Conservation (phyloP, 2,888 invertebrate species). For the Acleris holmiana region DNA sequence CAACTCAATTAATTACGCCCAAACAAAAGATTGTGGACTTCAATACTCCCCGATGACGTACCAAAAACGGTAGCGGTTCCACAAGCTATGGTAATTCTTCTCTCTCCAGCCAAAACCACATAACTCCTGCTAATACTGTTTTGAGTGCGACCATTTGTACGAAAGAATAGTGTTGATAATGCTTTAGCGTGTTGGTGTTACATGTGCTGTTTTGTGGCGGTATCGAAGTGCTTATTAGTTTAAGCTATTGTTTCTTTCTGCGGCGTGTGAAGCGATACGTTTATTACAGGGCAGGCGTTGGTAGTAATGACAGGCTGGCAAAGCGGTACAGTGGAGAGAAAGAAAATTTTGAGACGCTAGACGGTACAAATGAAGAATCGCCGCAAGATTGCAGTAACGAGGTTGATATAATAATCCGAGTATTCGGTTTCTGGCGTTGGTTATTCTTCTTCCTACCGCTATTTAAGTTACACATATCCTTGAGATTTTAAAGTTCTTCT, state of each 20-base stretch:
- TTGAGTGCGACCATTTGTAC: too few relatives aligned
- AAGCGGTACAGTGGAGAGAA: conserved; percentile 29
- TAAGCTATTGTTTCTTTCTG: conserved; percentile 47
- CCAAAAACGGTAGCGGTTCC: conserved; percentile 36
- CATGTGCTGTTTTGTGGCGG: too few relatives aligned
- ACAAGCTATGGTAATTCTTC: conserved; percentile 20
- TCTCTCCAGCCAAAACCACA: not conserved
- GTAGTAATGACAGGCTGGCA: conserved; percentile 46
- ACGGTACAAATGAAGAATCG: not conserved
- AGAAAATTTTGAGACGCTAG: not conserved
- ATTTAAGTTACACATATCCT: too few relatives aligned
- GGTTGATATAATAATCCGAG: too few relatives aligned
- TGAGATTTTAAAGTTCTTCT: too few relatives aligned
- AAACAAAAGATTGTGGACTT: conserved; percentile 35
- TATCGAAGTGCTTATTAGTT: conserved; percentile 52
- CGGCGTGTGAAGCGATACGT: conserved; percentile 69
- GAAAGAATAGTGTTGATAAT: too few relatives aligned
- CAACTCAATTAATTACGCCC: conserved; percentile 17
- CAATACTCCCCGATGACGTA: conserved; percentile 30
- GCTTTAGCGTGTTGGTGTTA: too few relatives aligned
- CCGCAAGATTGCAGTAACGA: too few relatives aligned
- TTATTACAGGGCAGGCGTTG: conserved; percentile 60
- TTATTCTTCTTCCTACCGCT: too few relatives aligned
- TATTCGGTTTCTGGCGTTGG: too few relatives aligned
- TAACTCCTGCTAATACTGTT: not conserved